Evolutionary conservation across 2,113 vertebrate species (phyloP).

Genomic region (Ranitomeya imitator): DNA sequence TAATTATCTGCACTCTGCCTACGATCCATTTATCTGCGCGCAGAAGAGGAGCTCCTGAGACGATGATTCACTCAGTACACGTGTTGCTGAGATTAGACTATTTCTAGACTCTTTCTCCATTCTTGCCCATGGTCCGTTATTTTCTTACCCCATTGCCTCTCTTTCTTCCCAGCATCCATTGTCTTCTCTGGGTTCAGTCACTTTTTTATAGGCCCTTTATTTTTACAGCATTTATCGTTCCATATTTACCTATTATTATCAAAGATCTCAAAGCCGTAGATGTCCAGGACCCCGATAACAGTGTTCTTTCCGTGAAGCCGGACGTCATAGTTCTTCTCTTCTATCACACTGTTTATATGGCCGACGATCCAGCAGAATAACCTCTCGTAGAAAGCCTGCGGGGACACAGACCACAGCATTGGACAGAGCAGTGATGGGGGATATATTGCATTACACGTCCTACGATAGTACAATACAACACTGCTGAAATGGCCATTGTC

Average conservation of each 20-base stretch:
- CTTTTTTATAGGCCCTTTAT: not conserved
- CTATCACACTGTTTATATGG: slow-evolving; percentile 84
- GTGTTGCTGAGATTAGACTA: not conserved
- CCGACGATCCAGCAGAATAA: slow-evolving; percentile 90
- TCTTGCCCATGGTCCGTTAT: not conserved
- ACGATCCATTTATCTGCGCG: slow-evolving; percentile 3
- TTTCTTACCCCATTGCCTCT: not conserved
- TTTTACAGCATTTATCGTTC: not conserved
- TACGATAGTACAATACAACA: not conserved
- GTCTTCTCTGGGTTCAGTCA: not conserved
- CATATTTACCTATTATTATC: slow-evolving; percentile 86
- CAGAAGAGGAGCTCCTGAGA: not conserved
- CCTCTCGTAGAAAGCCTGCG: slow-evolving; percentile 89
- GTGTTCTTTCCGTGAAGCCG: slow-evolving; percentile 90
- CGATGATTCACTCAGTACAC: not conserved
- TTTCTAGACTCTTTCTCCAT: not conserved
- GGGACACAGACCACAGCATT: not conserved
- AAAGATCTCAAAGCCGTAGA: slow-evolving; percentile 95
- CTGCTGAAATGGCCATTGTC: not conserved
- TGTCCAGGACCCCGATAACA: slow-evolving; percentile 90
- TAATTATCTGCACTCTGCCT: slow-evolving; percentile 20
- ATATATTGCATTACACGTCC: not conserved
- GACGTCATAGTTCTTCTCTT: slow-evolving; percentile 79
- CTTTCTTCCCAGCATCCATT: not conserved
- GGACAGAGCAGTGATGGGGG: not conserved